Evolutionary conservation across 1,140 invertebrate species (phyloP).

Genomic region (Luehdorfia chinensis): DNA sequence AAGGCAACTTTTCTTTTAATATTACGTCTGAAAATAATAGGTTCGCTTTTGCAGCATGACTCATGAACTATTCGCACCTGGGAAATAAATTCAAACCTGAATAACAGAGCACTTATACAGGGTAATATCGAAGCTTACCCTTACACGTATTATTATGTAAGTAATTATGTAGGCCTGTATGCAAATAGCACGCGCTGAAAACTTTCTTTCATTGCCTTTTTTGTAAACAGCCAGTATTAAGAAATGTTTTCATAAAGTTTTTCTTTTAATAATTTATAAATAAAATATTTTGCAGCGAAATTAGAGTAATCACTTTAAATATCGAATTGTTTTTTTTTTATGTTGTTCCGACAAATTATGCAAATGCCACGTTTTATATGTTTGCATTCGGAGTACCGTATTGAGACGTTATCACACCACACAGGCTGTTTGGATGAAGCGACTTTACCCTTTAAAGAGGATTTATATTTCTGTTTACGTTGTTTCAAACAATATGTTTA

Average conservation of each 20-base stretch:
- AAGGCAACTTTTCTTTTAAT: slow-evolving; percentile 9
- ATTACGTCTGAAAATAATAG: slow-evolving; percentile 11
- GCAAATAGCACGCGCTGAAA: not conserved
- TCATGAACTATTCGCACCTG: slow-evolving; percentile 1
- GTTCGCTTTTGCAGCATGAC: not conserved
- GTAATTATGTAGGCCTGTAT: slow-evolving; percentile 1
- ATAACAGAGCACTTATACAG: slow-evolving; percentile 2
- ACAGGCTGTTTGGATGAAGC: slow-evolving; percentile 6
- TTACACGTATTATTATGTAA: slow-evolving; percentile 10
- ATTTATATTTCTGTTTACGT: slow-evolving; percentile 15
- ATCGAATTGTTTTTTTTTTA: too few relatives aligned
- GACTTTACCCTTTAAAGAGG: slow-evolving; percentile 5
- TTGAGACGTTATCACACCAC: not conserved
- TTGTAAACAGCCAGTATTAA: not conserved
- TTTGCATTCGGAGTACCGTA: not conserved
- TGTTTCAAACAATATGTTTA: too few relatives aligned
- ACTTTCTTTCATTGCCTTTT: not conserved
- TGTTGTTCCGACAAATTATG: too few relatives aligned
- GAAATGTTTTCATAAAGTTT: too few relatives aligned
- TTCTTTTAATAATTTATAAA: too few relatives aligned
- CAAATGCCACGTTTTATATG: too few relatives aligned
- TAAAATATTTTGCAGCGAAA: too few relatives aligned
- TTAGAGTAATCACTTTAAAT: too few relatives aligned
- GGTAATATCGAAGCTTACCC: not conserved
- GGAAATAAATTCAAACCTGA: slow-evolving; percentile 9